Conservation (phyloP, 2,888 invertebrate species). For the Zonitis immaculata region DNA sequence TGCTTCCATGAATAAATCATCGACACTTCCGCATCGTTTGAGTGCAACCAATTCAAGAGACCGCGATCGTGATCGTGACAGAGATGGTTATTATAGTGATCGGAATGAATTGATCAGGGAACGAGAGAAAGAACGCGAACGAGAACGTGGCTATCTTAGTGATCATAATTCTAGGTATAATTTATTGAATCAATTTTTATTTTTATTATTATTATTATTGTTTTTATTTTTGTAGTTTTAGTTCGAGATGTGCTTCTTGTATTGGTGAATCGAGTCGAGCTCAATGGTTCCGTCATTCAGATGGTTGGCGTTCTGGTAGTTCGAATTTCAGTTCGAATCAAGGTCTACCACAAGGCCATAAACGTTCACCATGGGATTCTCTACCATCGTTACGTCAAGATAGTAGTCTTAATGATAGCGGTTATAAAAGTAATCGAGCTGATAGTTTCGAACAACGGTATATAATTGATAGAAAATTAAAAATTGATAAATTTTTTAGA, state of each 20-base stretch:
- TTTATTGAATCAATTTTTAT: no score
- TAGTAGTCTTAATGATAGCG: slow-evolving; percentile 81
- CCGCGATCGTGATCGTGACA: slow-evolving; percentile 58
- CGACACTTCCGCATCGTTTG: slow-evolving; percentile 75
- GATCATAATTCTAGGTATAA: slow-evolving; percentile 72
- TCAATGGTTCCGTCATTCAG: slow-evolving; percentile 87
- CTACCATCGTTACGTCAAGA: slow-evolving; percentile 80
- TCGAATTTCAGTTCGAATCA: slow-evolving; percentile 62
- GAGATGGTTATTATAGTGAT: slow-evolving; percentile 87
- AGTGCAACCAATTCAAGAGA: slow-evolving; percentile 58
- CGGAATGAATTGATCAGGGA: slow-evolving; percentile 77
- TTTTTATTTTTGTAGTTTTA: slow-evolving; percentile 35
- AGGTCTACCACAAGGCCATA: slow-evolving; percentile 52
- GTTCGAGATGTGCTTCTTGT: slow-evolving; percentile 75
- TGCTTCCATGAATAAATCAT: slow-evolving; percentile 71
- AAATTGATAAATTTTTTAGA: not conserved
- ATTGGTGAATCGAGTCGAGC: slow-evolving; percentile 86
- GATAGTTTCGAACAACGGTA: slow-evolving; percentile 86
- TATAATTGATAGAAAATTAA: slow-evolving; percentile 29
- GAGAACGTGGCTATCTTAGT: slow-evolving; percentile 72
- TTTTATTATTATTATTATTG: no score
- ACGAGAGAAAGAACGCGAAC: slow-evolving; percentile 60
- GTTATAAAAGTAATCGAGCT: slow-evolving; percentile 78
- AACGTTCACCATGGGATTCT: slow-evolving; percentile 84
- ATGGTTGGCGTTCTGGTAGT: slow-evolving; percentile 78